Conservation (phyloP, 2,113 vertebrate species). For the Narcine bancroftii region DNA sequence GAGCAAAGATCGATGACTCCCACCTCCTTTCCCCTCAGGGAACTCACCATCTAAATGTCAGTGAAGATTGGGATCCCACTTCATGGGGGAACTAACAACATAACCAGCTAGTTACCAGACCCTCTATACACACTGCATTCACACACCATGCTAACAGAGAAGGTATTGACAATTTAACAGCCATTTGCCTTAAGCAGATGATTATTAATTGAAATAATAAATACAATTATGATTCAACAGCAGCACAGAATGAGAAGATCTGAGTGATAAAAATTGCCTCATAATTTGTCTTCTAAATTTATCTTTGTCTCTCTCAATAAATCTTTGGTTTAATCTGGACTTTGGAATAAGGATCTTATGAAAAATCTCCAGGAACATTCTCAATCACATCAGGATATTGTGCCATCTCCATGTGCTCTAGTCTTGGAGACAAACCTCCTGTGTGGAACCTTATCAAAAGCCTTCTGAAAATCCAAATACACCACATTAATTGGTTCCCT, state of each 20-base stretch:
- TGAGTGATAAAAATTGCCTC: not conserved
- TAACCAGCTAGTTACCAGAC: not conserved
- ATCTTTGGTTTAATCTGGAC: not conserved
- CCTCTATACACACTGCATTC: not conserved
- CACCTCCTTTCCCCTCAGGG: not conserved
- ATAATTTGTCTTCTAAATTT: not conserved
- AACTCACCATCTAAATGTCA: conserved; percentile 4
- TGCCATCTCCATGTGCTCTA: too few relatives aligned
- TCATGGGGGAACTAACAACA: not conserved
- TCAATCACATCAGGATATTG: too few relatives aligned
- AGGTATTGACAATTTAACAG: not conserved
- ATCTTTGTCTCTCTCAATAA: not conserved
- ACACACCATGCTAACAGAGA: not conserved
- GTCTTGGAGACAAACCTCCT: too few relatives aligned
- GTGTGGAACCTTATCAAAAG: too few relatives aligned
- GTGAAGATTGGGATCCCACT: not conserved
- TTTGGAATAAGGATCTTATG: not conserved
- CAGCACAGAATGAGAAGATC: not conserved
- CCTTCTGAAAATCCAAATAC: too few relatives aligned
- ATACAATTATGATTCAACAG: not conserved
- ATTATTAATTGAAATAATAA: conserved; percentile 16
- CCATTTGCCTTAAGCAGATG: not conserved
- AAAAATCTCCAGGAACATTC: not conserved
- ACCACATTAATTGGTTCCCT: too few relatives aligned
- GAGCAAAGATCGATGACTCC: not conserved